These are phyloP conservation scores for Epiblema foenella DNA, from an alignment of 2,888 invertebrate species.

Conservation along the genomic window DNA sequence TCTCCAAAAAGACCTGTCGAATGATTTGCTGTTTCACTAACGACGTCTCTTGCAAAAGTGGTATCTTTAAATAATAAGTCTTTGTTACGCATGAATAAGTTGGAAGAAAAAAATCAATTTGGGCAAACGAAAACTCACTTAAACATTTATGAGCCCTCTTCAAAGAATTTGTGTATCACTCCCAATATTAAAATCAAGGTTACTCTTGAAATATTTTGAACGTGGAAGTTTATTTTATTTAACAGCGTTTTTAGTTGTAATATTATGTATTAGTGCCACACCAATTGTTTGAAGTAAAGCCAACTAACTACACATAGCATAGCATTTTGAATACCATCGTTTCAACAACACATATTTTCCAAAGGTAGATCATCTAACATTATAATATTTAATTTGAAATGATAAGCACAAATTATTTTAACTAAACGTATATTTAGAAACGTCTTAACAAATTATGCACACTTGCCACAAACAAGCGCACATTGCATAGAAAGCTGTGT, in stretches of 20 bases:
- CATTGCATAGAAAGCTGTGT: neutral
- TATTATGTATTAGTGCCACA: too few relatives aligned
- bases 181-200: neutral
- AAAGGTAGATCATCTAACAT: too few relatives aligned
- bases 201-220: neutral
- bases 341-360: too few relatives aligned
- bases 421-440: neutral
- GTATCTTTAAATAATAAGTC: constrained; percentile 28
- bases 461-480: neutral
- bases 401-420: neutral
- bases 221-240: neutral
- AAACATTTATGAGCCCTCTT: constrained; percentile 47
- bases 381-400: neutral
- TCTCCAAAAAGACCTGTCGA: constrained; percentile 22
- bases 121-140: constrained; percentile 44
- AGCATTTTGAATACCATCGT: too few relatives aligned
- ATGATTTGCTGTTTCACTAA: constrained; percentile 32
- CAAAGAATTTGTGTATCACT: constrained; percentile 39
- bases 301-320: neutral
- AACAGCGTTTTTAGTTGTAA: neutral
- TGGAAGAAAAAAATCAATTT: constrained; percentile 35
- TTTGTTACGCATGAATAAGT: constrained; percentile 27
- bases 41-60: constrained; percentile 22
- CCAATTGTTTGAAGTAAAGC: neutral
- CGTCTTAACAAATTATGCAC: neutral